Conservation (phyloP, 2,888 invertebrate species). For the Pycnomerus fuliginosus region DNA sequence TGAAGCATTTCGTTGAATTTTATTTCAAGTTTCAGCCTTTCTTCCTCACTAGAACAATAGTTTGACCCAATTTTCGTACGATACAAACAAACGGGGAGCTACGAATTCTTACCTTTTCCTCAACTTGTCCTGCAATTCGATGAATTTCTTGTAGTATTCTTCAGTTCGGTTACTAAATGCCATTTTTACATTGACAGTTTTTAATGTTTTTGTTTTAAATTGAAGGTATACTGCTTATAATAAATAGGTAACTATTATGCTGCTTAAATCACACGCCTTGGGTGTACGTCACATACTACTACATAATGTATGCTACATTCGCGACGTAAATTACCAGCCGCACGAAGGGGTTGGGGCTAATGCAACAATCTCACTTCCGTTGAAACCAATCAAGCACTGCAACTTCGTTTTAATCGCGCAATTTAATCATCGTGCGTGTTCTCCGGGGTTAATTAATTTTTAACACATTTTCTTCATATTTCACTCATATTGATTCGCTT, state of each 20-base stretch:
- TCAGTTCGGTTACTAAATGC: constrained; percentile 39
- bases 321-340: constrained; percentile 13
- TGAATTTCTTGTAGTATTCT: constrained; percentile 48
- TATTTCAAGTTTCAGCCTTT: constrained; percentile 56
- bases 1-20: constrained; percentile 58
- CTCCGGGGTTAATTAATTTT: constrained; percentile 11
- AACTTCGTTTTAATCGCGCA: constrained; percentile 15
- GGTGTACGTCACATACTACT: constrained; percentile 3
- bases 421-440: constrained; percentile 17
- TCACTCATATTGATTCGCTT: too few species aligned
- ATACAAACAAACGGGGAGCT: constrained; percentile 37
- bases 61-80: constrained; percentile 22
- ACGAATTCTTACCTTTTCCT: constrained; percentile 45
- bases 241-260: too few species aligned
- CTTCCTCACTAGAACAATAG: constrained; percentile 54
- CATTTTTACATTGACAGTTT: constrained; percentile 15
- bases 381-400: constrained; percentile 12
- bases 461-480: too few species aligned
- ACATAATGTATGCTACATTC: constrained; percentile 2
- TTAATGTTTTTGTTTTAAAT: constrained; percentile 1
- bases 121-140: constrained; percentile 50
- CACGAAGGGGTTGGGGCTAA: constrained; percentile 6
- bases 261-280: too few species aligned
- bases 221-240: too few species aligned
- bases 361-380: constrained; percentile 8